Evolutionary conservation across 2,797 vertebrate genomes (phyloP).

Genomic region (Gymnoscopelus microlampas): DNA sequence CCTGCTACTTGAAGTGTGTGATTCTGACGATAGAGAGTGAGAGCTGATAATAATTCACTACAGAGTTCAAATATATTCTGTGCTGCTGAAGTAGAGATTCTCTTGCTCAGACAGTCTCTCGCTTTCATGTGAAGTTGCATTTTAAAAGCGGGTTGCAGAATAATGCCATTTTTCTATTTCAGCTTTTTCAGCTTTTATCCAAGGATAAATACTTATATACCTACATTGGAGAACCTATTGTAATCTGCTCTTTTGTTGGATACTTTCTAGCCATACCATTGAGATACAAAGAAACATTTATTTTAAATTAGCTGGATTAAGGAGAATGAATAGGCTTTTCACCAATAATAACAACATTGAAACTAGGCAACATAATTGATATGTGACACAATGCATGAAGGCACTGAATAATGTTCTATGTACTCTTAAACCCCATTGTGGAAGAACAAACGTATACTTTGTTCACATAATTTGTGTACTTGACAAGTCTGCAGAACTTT

Average conservation of each 20-base stretch:
- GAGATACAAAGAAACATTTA: conserved; percentile 9
- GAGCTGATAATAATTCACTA: conserved; percentile 6
- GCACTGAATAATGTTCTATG: conserved; percentile 19
- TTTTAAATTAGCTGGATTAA: conserved; percentile 21
- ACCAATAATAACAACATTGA: conserved; percentile 42
- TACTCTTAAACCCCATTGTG: neutral
- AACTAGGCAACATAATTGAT: conserved; percentile 48
- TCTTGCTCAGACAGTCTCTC: neutral
- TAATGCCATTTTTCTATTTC: conserved; percentile 34
- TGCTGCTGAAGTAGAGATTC: neutral
- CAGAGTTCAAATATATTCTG: conserved; percentile 12
- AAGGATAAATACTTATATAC: too few relatives aligned
- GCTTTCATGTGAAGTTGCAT: neutral
- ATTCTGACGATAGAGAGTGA: conserved; percentile 31
- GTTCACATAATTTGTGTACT: conserved; percentile 17
- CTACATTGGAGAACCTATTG: neutral
- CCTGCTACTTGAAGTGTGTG: conserved; percentile 22
- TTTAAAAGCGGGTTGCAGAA: conserved; percentile 6
- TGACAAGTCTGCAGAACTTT: neutral
- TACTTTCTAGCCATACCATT: conserved; percentile 30
- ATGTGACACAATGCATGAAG: conserved; percentile 22
- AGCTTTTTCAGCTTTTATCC: neutral
- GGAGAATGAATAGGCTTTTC: conserved; percentile 43
- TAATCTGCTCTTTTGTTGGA: neutral
- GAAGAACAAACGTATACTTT: conserved; percentile 2